These are phyloP conservation scores for Pogonocichla stellata DNA, from an alignment of 2,113 vertebrate species.

Conservation along the genomic window DNA sequence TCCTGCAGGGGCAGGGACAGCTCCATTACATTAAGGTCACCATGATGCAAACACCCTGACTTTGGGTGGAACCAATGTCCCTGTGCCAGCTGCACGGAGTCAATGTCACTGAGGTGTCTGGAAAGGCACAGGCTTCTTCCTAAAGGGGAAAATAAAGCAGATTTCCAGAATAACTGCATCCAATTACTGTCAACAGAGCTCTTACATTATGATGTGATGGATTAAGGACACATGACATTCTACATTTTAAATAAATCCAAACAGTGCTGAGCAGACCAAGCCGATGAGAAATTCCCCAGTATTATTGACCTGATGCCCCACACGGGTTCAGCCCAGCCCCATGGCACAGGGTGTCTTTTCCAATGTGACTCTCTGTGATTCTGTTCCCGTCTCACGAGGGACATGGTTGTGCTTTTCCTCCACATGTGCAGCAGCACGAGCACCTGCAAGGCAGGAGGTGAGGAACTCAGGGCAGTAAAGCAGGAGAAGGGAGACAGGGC, in stretches of 20 bases:
- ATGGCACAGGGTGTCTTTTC: fast-evolving
- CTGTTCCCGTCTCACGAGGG: neutral
- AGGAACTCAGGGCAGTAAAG: neutral
- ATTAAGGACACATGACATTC: neutral
- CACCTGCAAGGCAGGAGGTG: neutral
- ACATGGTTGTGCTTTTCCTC: neutral
- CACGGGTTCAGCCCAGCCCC: fast-evolving
- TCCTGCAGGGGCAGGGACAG: neutral
- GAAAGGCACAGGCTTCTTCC: neutral
- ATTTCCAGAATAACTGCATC: neutral
- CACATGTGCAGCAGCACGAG: fast-evolving
- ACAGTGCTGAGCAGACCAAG: neutral
- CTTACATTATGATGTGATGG: neutral
- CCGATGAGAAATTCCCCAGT: neutral
- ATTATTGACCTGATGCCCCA: fast-evolving
- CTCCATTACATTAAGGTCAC: neutral
- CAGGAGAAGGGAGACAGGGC: fast-evolving
- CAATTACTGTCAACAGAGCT: neutral
- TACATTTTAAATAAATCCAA: neutral
- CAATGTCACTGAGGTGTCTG: neutral
- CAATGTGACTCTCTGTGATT: fast-evolving
- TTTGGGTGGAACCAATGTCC: neutral
- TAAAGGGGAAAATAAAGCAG: neutral
- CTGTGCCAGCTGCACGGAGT: neutral
- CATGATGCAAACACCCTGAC: fast-evolving